phyloP scores from a whole-genome alignment of 1,140 invertebrate genomes.

The Laodelphax striatellus region DNA sequence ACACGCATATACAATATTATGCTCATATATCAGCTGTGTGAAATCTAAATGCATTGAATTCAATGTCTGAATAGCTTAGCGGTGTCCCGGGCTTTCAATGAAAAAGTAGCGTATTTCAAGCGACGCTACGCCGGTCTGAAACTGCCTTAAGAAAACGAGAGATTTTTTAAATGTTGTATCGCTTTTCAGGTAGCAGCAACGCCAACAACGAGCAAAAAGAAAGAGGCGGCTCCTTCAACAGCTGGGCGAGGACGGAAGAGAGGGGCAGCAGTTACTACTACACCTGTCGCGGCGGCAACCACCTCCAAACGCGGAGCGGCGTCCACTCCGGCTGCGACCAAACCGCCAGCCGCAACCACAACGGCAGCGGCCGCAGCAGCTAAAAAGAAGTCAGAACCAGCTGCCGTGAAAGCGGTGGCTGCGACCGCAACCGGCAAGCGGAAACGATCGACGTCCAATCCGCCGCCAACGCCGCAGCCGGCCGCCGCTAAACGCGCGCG shows the following conservation, averaged over 20 bases:
- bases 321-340: too few species aligned
- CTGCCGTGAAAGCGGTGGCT: too few species aligned
- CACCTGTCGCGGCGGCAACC: conserved; percentile 9
- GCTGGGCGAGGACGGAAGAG: background rate
- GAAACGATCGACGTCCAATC: conserved; percentile 1
- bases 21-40: too few species aligned
- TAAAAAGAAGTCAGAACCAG: background rate
- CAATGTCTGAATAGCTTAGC: too few species aligned
- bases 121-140: too few species aligned
- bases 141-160: too few species aligned
- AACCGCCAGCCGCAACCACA: conserved; percentile 12
- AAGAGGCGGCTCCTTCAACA: conserved; percentile 11
- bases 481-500: conserved; percentile 15
- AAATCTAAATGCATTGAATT: too few species aligned
- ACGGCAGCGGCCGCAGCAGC: conserved; percentile 9
- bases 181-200: background rate
- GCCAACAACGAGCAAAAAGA: conserved; percentile 13
- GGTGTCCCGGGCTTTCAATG: too few species aligned
- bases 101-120: too few species aligned
- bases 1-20: too few species aligned
- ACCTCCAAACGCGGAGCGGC: conserved; percentile 18
- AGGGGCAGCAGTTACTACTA: background rate
- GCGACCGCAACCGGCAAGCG: background rate
- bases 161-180: too few species aligned
- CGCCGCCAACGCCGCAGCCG: background rate